Percentiles rank a stretch among this genome's conserved stretches.
These are phyloP conservation scores for Esox masquinongy DNA, from an alignment of 2,797 vertebrate species.

Conservation along the genomic window DNA sequence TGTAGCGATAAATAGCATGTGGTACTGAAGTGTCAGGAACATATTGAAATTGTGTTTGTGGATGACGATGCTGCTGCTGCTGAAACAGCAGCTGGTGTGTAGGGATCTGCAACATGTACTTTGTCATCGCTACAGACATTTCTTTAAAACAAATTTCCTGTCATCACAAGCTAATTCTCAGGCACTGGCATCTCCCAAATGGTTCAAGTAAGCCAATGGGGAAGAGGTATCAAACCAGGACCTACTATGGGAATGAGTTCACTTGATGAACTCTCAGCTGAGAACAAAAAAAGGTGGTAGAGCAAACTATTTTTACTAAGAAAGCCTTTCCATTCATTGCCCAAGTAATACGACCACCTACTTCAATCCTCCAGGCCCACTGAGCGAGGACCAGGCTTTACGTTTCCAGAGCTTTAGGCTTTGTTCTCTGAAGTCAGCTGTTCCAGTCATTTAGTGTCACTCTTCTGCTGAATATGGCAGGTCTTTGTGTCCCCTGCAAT, in stretches of 20 bases:
- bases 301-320: neutral
- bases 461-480: neutral
- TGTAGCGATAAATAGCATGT: conserved; percentile 66
- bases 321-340: neutral
- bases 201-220: neutral
- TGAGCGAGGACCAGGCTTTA: neutral
- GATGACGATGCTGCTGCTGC: too few species aligned
- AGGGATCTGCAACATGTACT: neutral
- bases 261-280: neutral
- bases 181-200: neutral
- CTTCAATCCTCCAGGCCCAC: neutral
- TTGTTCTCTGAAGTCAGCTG: neutral
- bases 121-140: neutral
- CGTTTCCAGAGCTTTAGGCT: neutral
- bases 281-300: neutral
- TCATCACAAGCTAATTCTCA: neutral
- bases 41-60: conserved; percentile 49
- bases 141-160: neutral
- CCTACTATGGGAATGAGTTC: neutral
- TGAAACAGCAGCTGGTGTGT: too few species aligned
- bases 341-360: neutral
- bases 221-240: neutral
- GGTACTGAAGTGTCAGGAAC: conserved; percentile 61
- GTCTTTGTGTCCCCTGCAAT: neutral
- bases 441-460: neutral